Evolutionary conservation across 2,888 invertebrate species (phyloP), one percentile per base, ranked within the genome.

Genomic region (Acanthosepion esculentum): DNA sequence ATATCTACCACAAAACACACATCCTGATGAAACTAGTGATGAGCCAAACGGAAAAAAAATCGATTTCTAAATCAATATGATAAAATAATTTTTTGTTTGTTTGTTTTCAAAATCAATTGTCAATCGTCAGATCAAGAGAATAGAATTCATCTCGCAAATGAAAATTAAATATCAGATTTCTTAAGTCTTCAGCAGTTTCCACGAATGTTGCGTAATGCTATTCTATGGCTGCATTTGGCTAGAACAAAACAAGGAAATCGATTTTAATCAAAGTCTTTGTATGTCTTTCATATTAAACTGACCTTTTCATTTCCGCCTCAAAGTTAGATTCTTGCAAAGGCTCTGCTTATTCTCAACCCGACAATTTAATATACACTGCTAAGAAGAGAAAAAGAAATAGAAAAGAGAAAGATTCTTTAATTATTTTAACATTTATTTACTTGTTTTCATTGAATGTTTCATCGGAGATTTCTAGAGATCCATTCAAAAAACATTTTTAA

Each of bases 311-410:
- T 78, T 78, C 78, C 78, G 78, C n/a, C 78, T 33, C 33, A 12
- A n/a, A 78, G n/a, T n/a, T 33, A n/a, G 78, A 78, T n/a, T n/a
- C n/a, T 78, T n/a, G n/a, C n/a, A 78, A 78, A 78, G 78, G 78
- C 33, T 78, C 78, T n/a, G n/a, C 12, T 15, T n/a, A 15, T n/a
- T n/a, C n/a, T 78, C n/a, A 33, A 78, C 78, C n/a, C n/a, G n/a
- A 10, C 12, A 15, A 78, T 78, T 78, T 33, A 33, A 78, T n/a
- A 78, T n/a, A 78, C 18, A n/a, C 12, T 33, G 78, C 78, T 18
- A n/a, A 78, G 20, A 59, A 59, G 7, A 33, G 15, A n/a, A 78
- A 7, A 78, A n/a, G 33, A n/a, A 78, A n/a, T n/a, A 78, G 0
- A 78, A n/a, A 4, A 33, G 12, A 10, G 18, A 78, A 4, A 78